Evolutionary conservation across 2,888 invertebrate genomes (phyloP), one percentile per base, ranked within the genome.

Genomic region (Hesperia comma): DNA sequence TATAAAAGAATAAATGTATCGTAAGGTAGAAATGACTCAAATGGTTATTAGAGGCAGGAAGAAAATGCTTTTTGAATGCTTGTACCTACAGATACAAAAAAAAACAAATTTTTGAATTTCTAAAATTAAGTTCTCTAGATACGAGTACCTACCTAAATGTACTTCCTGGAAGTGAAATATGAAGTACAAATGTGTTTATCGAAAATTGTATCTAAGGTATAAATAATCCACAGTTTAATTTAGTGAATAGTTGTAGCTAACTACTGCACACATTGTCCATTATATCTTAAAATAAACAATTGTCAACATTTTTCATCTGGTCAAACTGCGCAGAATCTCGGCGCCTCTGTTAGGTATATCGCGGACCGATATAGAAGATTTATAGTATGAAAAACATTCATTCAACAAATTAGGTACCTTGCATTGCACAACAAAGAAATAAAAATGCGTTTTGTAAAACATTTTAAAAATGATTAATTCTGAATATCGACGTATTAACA

Each of bases 311-410:
- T 76, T 79, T 74, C 72, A 26, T 71, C 62, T 73, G 74, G 77
- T 74, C 75, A 73, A 78, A 71, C 70, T 73, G 63, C 69, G 73
- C 78, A 77, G 76, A 77, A 76, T 72, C 69, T 75, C 77, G 76
- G 76, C 77, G 73, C 75, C 72, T 62, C 57, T 63, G 51, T 41
- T 12, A n/a, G 40, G 26, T 61, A 57, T 49, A 43, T 26, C 54
- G 17, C 26, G 32, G 62, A 41, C 21, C 37, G 51, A 61, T 32
- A 32, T 57, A 37, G 41, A 51, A 40, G 49, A 57, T 40, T 57
- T 56, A 37, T 63, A 51, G 32, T 51, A 62, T 40, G 40, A 58
- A 68, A 57, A 57, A 55, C 57, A 56, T 33, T 37, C 46, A 33
- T 15, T 15, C 54, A 26, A 60, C 58, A 12, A 56, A 46, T 43